Evolutionary conservation across 2,113 vertebrate species (phyloP).

Genomic region (Micronycteris hirsuta): DNA sequence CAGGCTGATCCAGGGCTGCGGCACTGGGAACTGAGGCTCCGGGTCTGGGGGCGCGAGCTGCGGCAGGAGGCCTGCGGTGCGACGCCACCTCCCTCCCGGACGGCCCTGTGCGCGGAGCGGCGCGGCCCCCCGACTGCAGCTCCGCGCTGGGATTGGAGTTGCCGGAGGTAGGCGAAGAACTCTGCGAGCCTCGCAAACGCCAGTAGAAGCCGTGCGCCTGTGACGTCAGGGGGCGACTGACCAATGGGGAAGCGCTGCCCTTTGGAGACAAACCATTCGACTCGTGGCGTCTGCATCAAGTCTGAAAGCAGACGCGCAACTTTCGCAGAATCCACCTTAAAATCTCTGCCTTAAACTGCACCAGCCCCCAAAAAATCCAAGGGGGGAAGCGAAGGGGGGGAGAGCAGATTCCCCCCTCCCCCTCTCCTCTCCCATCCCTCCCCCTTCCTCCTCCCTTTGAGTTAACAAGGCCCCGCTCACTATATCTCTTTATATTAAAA

Average conservation of each 20-base stretch:
- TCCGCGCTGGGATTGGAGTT: constrained; percentile 44
- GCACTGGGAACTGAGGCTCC: not conserved
- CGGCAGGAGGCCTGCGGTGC: not conserved
- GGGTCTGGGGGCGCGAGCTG: not conserved
- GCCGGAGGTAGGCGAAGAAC: constrained; percentile 87
- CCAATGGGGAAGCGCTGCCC: constrained; percentile 97
- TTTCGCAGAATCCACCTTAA: constrained; percentile 96
- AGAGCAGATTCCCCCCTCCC: constrained; percentile 66
- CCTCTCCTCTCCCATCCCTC: constrained; percentile 70
- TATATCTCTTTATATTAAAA: constrained; percentile 84
- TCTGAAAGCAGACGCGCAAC: constrained; percentile 93
- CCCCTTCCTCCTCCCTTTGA: constrained; percentile 77
- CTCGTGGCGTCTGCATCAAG: constrained; percentile 95
- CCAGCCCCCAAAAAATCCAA: constrained; percentile 85
- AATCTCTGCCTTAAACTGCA: constrained; percentile 91
- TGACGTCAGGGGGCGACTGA: constrained; percentile 93
- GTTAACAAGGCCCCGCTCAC: constrained; percentile 85
- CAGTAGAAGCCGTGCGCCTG: constrained; percentile 83
- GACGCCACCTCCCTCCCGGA: constrained; percentile 36
- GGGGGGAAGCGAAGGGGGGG: constrained; percentile 75
- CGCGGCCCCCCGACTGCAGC: constrained; percentile 26
- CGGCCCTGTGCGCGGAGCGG: not conserved
- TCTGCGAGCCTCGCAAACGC: constrained; percentile 84
- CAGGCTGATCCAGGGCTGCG: not conserved
- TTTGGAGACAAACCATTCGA: constrained; percentile 98